Conservation (phyloP, 1,140 invertebrate genomes). For the Drosophila serrata region DNA sequence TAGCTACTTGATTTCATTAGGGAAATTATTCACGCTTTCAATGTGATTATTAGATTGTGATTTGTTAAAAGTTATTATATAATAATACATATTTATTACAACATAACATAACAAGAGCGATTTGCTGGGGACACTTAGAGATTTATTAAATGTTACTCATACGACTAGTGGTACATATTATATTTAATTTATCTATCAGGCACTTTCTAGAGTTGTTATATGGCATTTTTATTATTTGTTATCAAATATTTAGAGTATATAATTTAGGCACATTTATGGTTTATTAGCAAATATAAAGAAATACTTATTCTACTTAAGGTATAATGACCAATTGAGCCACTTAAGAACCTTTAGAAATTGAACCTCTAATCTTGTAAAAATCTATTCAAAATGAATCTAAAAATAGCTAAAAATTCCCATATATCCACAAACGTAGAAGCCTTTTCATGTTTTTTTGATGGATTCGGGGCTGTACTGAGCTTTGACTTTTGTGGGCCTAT, state of each 20-base stretch:
- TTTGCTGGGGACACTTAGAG: not conserved
- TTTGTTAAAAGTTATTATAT: not conserved
- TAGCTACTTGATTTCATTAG: slow-evolving; percentile 46
- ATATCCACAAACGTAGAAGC: slow-evolving; percentile 18
- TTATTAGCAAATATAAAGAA: no score
- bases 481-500: slow-evolving; percentile 46
- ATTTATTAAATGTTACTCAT: not conserved
- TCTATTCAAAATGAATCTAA: not conserved
- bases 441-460: slow-evolving; percentile 40
- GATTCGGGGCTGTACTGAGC: slow-evolving; percentile 19
- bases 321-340: no score
- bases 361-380: not conserved
- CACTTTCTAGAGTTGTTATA: not conserved
- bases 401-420: slow-evolving; percentile 11
- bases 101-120: not conserved
- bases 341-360: no score
- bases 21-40: slow-evolving; percentile 39
- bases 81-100: not conserved
- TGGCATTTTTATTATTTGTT: no score
- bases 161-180: not conserved
- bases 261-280: no score
- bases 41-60: slow-evolving; percentile 16
- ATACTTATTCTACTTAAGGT: no score
- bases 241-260: no score
- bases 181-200: not conserved